These are phyloP conservation scores for Heliconius himera DNA, from an alignment of 1,140 invertebrate genomes.

Conservation along the genomic window DNA sequence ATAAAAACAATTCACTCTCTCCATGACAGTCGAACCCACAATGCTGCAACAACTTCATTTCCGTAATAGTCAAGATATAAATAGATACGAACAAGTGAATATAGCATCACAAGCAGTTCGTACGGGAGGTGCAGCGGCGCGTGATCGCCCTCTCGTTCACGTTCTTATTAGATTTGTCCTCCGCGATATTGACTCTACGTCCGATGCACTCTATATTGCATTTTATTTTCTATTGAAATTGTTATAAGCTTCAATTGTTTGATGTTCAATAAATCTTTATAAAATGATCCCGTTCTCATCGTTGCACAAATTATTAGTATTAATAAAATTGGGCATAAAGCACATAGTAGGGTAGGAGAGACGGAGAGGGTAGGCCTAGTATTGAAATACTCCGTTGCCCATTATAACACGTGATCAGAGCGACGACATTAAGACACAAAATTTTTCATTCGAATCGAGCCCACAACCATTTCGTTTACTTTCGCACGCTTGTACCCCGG, in stretches of 20 bases:
- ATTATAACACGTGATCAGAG: no score
- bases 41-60: no score
- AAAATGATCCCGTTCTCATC: background rate
- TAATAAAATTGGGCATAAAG: no score
- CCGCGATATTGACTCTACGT: background rate
- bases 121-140: background rate
- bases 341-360: no score
- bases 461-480: no score
- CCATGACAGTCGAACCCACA: no score
- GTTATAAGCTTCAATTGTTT: constrained; percentile 5
- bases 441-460: no score
- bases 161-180: constrained; percentile 3
- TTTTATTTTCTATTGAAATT: background rate
- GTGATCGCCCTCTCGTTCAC: background rate
- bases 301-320: background rate
- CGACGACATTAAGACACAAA: no score
- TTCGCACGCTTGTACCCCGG: no score
- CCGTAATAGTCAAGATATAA: background rate
- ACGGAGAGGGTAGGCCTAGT: no score
- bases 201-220: constrained; percentile 1
- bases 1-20: no score
- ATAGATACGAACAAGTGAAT: background rate
- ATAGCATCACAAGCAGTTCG: background rate
- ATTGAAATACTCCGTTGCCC: no score
- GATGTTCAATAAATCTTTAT: background rate